Evolutionary conservation across 1,140 invertebrate species (phyloP), one percentile per base, ranked within the genome.

Genomic region (Cherax quadricarinatus): DNA sequence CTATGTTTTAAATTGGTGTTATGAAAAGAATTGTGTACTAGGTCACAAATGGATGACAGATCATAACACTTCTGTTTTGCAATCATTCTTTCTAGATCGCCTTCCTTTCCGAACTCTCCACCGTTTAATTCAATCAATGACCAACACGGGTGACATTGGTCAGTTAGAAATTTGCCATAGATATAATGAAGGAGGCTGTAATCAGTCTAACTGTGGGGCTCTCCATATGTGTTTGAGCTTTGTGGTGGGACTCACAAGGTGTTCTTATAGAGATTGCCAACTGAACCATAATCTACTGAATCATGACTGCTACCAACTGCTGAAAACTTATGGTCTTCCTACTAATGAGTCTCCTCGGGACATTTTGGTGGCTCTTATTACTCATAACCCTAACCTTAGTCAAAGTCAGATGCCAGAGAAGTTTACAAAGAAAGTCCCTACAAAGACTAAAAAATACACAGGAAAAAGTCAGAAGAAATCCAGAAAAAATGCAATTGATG

Each of bases 21-120:
- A 51, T 30, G 89, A 79, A 6, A n/a, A 91, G 75, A 60, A 14
- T 30, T 91, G 89, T 57, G 75, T 81, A 4, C 30, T 91, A 24
- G 89, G 89, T 16, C 89, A 91, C 85, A 78, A 51, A 48, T 91
- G 89, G 89, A 30, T 78, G 16, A 91, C 89, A 41, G 78, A 91
- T 53, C 89, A 91, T 57, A 91, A 91, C 49, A 30, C 30, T 14
- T 66, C 24, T 16, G 79, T 91, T 53, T 70, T 91, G 9, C 66
- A 86, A 60, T 16, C 21, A 24, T 60, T 91, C 75, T 81, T n/a
- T 57, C 75, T 91, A 60, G 75, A 91, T n/a, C 70, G 24, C n/a
- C 57, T 91, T 66, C 21, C 5, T 7, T 4, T 24, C 6, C 21
- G 3, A 73, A 30, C 5, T 9, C 70, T 73, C 24, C 70, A n/a